Conservation (phyloP, 2,888 invertebrate genomes). For the Xanthorhoe designata region DNA sequence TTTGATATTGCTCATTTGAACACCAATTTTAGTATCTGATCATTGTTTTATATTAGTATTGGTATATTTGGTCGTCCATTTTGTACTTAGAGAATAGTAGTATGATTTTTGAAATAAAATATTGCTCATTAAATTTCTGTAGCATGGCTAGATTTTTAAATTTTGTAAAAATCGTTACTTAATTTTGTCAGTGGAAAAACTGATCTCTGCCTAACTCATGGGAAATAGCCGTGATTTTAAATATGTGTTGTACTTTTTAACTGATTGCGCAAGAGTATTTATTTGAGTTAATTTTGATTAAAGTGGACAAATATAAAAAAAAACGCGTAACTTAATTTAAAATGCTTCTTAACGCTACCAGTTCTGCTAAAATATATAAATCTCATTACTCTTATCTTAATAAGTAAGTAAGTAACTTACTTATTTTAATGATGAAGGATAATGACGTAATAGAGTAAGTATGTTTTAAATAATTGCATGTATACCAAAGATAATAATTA, state of each 20-base stretch:
- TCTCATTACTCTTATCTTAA: background rate
- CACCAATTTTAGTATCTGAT: constrained; percentile 54
- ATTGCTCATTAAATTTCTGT: constrained; percentile 31
- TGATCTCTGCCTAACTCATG: too few relatives aligned
- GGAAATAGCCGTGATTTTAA: too few relatives aligned
- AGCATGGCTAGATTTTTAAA: constrained; percentile 19
- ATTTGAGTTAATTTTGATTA: background rate
- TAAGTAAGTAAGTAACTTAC: too few relatives aligned
- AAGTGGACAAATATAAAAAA: background rate
- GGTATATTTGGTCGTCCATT: constrained; percentile 56
- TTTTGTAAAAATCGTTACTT: too few relatives aligned
- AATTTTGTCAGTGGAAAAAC: too few relatives aligned
- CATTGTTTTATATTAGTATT: constrained; percentile 43
- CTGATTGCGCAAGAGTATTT: background rate
- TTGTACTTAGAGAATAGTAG: constrained; percentile 37
- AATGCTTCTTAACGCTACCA: background rate
- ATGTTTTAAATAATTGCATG: constrained; percentile 43
- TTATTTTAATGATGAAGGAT: background rate
- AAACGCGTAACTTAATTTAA: background rate
- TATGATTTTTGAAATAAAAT: constrained; percentile 18
- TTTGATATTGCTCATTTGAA: constrained; percentile 62
- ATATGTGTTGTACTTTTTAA: background rate
- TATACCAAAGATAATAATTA: constrained; percentile 72
- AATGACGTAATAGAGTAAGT: constrained; percentile 16
- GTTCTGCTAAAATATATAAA: background rate